phyloP scores from a whole-genome alignment of 2,797 vertebrate genomes.

The Amniataba percoides region DNA sequence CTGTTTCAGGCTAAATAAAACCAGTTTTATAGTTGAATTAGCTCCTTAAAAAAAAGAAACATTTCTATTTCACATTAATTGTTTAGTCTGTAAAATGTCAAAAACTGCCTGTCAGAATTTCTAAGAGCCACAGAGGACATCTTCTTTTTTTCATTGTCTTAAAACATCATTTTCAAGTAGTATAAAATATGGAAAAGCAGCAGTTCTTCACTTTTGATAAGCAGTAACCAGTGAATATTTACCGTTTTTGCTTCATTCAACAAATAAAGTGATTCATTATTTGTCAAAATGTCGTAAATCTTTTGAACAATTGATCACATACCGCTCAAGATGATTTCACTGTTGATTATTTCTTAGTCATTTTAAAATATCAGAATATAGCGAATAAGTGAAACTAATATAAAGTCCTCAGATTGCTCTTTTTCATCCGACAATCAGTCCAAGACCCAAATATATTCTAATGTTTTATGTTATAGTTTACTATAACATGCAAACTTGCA shows the following conservation, averaged over 20 bases:
- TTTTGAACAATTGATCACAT: background rate
- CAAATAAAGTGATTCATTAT: background rate
- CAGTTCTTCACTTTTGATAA: background rate
- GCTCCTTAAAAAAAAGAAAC: too few relatives aligned
- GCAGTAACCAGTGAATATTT: background rate
- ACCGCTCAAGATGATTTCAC: background rate
- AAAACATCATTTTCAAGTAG: background rate
- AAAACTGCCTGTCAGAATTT: background rate
- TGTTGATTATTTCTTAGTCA: background rate
- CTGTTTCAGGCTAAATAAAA: background rate
- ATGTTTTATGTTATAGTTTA: background rate
- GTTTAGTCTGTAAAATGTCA: background rate
- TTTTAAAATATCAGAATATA: background rate
- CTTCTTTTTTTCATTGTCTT: background rate
- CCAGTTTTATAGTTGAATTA: background rate
- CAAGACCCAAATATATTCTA: background rate
- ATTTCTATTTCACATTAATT: background rate
- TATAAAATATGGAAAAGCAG: background rate
- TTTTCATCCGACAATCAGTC: background rate
- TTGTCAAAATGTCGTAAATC: background rate
- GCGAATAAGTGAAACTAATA: background rate
- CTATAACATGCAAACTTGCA: background rate
- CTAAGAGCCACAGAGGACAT: background rate
- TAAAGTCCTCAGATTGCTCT: background rate
- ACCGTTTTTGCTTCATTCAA: background rate